phyloP scores from a whole-genome alignment of 2,113 vertebrate species.

The Chamaea fasciata region DNA sequence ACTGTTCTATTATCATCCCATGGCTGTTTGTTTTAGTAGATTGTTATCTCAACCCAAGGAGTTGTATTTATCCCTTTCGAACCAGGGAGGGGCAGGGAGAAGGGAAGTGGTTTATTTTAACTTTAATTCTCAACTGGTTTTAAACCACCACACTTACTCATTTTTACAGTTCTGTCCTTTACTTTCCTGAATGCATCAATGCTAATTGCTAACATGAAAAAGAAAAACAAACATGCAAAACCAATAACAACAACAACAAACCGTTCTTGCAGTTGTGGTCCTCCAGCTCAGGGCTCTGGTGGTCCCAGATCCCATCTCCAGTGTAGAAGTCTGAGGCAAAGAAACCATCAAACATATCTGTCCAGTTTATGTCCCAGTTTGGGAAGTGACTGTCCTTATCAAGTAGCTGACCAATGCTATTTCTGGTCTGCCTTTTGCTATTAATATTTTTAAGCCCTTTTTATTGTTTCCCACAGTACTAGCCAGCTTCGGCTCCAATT shows the following conservation, averaged over 20 bases:
- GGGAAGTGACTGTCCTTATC: background rate
- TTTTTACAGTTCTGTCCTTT: background rate
- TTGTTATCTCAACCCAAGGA: background rate
- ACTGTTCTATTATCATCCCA: background rate
- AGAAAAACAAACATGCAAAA: background rate
- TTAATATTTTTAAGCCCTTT: background rate
- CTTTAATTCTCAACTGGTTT: background rate
- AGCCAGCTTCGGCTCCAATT: background rate
- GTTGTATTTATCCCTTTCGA: background rate
- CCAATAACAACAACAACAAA: background rate
- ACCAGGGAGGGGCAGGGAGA: background rate
- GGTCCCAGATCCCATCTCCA: background rate
- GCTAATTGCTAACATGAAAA: background rate
- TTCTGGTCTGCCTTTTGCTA: background rate
- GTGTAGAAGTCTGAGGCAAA: background rate
- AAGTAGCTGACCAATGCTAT: background rate
- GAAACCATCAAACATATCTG: background rate
- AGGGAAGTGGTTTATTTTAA: background rate
- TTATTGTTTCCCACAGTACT: background rate
- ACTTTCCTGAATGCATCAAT: background rate
- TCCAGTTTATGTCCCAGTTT: background rate
- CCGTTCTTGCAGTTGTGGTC: background rate
- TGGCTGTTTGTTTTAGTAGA: background rate
- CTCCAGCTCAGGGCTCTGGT: background rate
- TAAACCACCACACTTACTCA: background rate